These are phyloP conservation scores for Psilopsiagon aurifrons DNA, from an alignment of 2,113 vertebrate genomes.

Conservation along the genomic window DNA sequence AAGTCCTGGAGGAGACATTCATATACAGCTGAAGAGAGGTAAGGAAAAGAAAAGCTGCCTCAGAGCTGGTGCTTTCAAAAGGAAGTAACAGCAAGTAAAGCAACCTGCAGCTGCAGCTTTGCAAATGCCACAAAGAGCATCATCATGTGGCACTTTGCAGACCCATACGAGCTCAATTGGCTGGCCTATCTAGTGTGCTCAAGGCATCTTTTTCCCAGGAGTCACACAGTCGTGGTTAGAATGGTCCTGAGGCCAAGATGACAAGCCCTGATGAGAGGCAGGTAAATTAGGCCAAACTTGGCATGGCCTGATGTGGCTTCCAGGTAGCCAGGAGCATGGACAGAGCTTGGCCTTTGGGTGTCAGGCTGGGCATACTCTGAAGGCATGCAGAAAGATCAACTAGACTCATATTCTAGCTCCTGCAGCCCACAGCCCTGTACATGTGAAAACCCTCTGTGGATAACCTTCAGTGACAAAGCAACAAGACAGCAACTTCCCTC, in stretches of 20 bases:
- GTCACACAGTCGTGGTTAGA: background rate
- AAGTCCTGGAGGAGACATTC: background rate
- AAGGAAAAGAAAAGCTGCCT: background rate
- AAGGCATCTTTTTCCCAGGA: background rate
- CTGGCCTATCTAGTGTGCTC: background rate
- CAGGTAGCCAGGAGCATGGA: background rate
- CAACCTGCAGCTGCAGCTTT: background rate
- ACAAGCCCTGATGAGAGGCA: background rate
- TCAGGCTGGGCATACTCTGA: background rate
- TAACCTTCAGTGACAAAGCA: background rate
- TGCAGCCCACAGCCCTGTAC: background rate
- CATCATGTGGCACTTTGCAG: background rate
- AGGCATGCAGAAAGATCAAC: background rate
- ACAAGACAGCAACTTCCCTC: background rate
- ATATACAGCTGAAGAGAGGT: background rate
- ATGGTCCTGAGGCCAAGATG: background rate
- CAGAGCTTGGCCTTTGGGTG: fast-evolving
- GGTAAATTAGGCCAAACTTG: background rate
- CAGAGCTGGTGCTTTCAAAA: background rate
- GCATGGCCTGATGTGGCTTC: background rate
- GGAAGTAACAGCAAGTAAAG: background rate
- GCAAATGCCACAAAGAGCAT: background rate
- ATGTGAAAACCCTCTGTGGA: background rate
- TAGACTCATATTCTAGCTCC: background rate
- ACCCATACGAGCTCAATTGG: background rate